Evolutionary conservation across 2,797 vertebrate genomes (phyloP).

Genomic region (Podargus strigoides): DNA sequence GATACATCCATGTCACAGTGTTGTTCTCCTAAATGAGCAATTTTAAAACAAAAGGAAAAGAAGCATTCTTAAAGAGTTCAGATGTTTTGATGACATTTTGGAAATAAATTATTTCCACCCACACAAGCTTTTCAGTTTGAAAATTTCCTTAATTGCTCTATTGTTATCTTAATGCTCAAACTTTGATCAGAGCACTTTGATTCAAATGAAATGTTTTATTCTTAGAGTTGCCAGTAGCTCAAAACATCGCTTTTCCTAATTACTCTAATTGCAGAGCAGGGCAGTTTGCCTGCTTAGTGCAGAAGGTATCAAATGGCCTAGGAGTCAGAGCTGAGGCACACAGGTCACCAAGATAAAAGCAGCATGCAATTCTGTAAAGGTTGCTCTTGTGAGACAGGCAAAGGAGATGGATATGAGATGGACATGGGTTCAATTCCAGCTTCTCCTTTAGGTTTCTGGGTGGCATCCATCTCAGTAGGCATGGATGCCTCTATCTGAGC

Average conservation of each 20-base stretch:
- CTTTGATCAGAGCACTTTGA: constrained; percentile 46
- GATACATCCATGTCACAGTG: background rate
- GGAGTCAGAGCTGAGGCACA: background rate
- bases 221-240: constrained; percentile 3
- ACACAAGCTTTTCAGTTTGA: constrained; percentile 33
- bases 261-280: background rate
- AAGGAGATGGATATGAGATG: background rate
- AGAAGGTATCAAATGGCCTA: background rate
- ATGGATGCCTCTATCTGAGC: background rate
- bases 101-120: constrained; percentile 27
- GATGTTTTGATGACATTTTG: constrained; percentile 45
- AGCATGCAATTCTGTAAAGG: background rate
- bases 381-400: background rate
- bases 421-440: background rate
- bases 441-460: background rate
- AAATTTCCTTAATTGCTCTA: constrained; percentile 55
- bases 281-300: background rate
- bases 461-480: background rate
- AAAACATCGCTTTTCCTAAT: constrained; percentile 25
- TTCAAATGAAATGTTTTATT: constrained; percentile 40
- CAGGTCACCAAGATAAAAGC: background rate
- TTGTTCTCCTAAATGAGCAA: constrained; percentile 24
- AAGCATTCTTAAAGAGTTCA: background rate
- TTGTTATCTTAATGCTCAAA: constrained; percentile 50
- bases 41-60: constrained; percentile 10